Evolutionary conservation across 2,888 invertebrate species (phyloP), one percentile per base, ranked within the genome.

Genomic region (Tetrapedia diversipes): DNA sequence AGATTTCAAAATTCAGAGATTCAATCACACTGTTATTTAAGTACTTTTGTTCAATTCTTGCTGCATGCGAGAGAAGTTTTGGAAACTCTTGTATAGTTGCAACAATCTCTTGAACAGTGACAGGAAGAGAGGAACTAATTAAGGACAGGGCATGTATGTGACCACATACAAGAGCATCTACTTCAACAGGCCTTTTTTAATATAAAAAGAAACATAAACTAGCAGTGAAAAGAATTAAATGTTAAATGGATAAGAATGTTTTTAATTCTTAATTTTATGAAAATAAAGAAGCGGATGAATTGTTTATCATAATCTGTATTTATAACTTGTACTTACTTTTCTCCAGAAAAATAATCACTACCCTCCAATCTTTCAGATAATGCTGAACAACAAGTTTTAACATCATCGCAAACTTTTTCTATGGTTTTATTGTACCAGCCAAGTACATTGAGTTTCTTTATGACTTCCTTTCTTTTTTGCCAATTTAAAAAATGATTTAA

Each of bases 321-420:
- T 14, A 24, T 27, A 45, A 53, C n/a, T 29, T 27, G 4, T 73
- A 94, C 94, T 94, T 92, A 96, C 96, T 92, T 93, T 69, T 95
- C 93, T 8, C 96, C 96, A 91, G 96, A 98, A 92, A 99, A 98
- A 91, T 95, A 98, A 53, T 94, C 94, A 67, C 95, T 95, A 27
- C 95, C 95, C 7, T 96, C 97, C 0, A 99, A 93, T 79, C 98
- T 95, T 85, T 96, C 96, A 57, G 97, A 96, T 6, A 99, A 92
- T 0, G 98, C 96, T 84, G 96, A 95, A 87, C 98, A 98, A 89
- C 98, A 98, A 83, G 95, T 96, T 84, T 96, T 95, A 32, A 95
- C 95, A 89, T 96, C 96, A 60, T 94, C 92, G 72, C 95, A 93
- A 37, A 98, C 97, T 89, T 97, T 95, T 1, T 96, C 95, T 24